Conservation (phyloP, 1,140 invertebrate genomes). For the Camponotus pennsylvanicus region DNA sequence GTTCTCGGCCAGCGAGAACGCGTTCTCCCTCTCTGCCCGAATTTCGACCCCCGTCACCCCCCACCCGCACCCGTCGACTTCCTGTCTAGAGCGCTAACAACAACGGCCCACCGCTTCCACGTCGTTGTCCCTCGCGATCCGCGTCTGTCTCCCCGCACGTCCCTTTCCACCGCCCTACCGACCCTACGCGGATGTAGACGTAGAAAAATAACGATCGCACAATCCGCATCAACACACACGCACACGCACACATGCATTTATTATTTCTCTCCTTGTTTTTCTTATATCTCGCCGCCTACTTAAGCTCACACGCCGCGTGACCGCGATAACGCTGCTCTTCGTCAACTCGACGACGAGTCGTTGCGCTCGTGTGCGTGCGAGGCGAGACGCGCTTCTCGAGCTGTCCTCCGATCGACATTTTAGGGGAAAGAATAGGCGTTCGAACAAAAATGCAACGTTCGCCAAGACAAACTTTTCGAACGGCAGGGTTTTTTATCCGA, state of each 20-base stretch:
- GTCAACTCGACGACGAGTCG: constrained; percentile 41
- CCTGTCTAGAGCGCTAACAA: constrained; percentile 29
- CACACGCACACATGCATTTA: constrained; percentile 15
- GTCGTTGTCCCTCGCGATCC: constrained; percentile 51
- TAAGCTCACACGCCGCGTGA: constrained; percentile 53
- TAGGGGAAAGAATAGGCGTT: constrained; percentile 40
- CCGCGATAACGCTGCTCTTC: constrained; percentile 54
- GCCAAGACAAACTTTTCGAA: constrained; percentile 3
- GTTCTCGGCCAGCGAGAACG: constrained; percentile 75
- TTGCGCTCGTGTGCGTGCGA: constrained; percentile 11
- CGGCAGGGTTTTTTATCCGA: constrained; percentile 36
- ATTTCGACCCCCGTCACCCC: constrained; percentile 40
- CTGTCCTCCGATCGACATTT: constrained; percentile 44
- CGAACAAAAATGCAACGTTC: constrained; percentile 50
- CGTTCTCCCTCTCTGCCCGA: constrained; percentile 38
- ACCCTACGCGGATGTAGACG: constrained; percentile 67
- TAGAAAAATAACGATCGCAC: constrained; percentile 75
- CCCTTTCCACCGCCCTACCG: constrained; percentile 12
- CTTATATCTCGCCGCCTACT: constrained; percentile 52
- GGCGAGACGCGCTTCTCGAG: constrained; percentile 31
- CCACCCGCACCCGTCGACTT: constrained; percentile 28
- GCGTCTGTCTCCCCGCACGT: background rate
- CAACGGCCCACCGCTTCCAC: constrained; percentile 14
- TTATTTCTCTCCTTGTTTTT: constrained; percentile 1
- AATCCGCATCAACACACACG: constrained; percentile 61